Evolutionary conservation across 2,888 invertebrate genomes (phyloP).

Genomic region (Crocallis elinguaria): DNA sequence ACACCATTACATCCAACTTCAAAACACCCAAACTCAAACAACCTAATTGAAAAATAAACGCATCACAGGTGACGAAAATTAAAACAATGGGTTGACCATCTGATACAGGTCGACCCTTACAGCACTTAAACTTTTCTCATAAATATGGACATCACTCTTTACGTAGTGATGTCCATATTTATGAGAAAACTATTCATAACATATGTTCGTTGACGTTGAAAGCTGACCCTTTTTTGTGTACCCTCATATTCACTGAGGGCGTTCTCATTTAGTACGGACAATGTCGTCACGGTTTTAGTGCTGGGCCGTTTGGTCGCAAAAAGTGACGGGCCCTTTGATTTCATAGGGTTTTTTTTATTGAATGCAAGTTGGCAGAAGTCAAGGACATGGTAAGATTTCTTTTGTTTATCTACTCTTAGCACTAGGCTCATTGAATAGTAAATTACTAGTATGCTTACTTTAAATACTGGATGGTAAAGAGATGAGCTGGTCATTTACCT

Average conservation of each 20-base stretch:
- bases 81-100: constrained; percentile 21
- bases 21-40: constrained; percentile 15
- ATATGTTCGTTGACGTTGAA: constrained; percentile 43
- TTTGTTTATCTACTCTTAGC: no score
- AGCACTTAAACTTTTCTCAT: constrained; percentile 57
- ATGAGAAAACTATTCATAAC: constrained; percentile 64
- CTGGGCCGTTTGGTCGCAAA: constrained; percentile 34
- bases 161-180: constrained; percentile 45
- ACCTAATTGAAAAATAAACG: constrained; percentile 20
- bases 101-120: constrained; percentile 19
- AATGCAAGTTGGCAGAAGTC: constrained; percentile 23
- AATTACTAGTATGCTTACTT: no score
- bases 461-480: no score
- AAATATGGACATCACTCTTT: constrained; percentile 60
- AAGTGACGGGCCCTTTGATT: constrained; percentile 28
- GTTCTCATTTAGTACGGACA: constrained; percentile 40
- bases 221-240: constrained; percentile 58
- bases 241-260: constrained; percentile 40
- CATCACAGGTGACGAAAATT: constrained; percentile 23
- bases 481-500: no score
- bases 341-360: constrained; percentile 22
- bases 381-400: constrained; percentile 4
- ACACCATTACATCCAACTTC: constrained; percentile 20
- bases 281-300: constrained; percentile 40
- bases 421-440: no score